phyloP scores from a whole-genome alignment of 2,113 vertebrate genomes.

The Laterallus jamaicensis region DNA sequence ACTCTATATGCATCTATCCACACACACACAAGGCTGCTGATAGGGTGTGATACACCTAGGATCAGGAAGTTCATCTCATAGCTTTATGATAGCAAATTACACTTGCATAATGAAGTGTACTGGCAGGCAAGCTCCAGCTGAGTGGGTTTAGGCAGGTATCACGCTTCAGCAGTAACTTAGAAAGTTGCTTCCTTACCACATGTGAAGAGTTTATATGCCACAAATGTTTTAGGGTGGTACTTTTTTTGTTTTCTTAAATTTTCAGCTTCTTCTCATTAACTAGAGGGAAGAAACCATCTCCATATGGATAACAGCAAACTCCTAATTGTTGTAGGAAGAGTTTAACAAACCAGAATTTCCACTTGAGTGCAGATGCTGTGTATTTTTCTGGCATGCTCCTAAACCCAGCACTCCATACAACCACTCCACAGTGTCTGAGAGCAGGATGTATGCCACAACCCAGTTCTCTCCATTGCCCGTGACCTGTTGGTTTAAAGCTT shows the following conservation, averaged over 20 bases:
- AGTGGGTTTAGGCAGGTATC: neutral
- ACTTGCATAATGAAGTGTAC: neutral
- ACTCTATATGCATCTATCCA: accelerated
- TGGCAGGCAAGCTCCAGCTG: neutral
- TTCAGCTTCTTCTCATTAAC: neutral
- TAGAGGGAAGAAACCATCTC: neutral
- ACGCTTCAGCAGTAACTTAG: neutral
- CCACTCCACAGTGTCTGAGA: neutral
- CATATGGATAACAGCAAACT: neutral
- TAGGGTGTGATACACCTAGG: neutral
- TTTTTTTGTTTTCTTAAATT: neutral
- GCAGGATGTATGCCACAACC: neutral
- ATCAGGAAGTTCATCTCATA: neutral
- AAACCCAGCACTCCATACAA: neutral
- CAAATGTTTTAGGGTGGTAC: neutral
- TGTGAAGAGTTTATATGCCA: neutral
- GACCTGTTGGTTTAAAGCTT: neutral
- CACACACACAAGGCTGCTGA: neutral
- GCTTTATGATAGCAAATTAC: neutral
- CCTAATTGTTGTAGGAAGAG: neutral
- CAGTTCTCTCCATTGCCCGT: neutral
- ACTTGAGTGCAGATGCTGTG: neutral
- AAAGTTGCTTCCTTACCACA: neutral
- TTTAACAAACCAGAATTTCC: neutral
- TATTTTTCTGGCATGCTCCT: neutral